These are phyloP conservation scores for Oxyruncus cristatus DNA, from an alignment of 2,113 vertebrate genomes.

Conservation along the genomic window DNA sequence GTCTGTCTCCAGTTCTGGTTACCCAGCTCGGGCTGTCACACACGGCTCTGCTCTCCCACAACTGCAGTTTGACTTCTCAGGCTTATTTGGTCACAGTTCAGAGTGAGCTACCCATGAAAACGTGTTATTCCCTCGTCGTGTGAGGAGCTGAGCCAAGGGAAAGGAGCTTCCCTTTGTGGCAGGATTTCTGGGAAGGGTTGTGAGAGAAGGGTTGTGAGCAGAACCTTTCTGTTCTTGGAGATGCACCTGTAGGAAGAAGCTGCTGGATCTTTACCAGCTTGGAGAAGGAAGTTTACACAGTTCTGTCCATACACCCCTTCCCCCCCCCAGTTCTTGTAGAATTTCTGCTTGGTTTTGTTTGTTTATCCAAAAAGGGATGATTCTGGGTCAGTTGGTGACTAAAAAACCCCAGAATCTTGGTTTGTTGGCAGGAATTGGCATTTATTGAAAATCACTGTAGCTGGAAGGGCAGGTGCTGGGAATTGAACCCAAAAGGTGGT, in stretches of 20 bases:
- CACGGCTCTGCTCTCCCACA: neutral
- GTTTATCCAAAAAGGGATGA: neutral
- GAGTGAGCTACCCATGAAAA: rapidly evolving
- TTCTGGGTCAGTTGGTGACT: neutral
- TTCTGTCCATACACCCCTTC: neutral
- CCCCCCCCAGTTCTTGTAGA: neutral
- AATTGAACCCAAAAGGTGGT: neutral
- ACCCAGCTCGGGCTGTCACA: neutral
- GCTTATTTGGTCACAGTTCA: neutral
- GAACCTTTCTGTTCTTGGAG: neutral
- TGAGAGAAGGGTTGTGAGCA: neutral
- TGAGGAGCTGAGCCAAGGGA: neutral
- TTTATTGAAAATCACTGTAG: neutral
- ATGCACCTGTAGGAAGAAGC: neutral
- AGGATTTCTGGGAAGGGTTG: neutral
- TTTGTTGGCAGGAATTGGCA: neutral
- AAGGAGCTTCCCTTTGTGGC: neutral
- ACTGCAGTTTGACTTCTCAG: neutral
- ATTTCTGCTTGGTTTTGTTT: neutral
- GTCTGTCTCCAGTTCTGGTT: neutral
- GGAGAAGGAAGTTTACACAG: neutral
- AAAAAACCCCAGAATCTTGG: rapidly evolving
- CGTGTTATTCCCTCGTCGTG: rapidly evolving
- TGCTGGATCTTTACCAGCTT: neutral
- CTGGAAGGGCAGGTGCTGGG: neutral